phyloP scores from a whole-genome alignment of 2,888 invertebrate genomes.

The Microchrysa polita region DNA sequence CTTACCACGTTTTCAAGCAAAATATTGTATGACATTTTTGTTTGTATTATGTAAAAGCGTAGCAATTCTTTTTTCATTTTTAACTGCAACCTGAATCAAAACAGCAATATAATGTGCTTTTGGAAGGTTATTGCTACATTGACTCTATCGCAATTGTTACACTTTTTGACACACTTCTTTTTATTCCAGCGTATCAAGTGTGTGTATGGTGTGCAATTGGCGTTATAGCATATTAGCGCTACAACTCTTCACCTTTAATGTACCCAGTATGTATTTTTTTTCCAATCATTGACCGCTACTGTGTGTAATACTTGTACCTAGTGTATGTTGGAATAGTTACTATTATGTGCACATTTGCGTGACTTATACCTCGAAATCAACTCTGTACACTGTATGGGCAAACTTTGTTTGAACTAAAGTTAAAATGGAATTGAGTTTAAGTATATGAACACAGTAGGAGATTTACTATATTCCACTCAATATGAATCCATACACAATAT shows the following conservation, averaged over 20 bases:
- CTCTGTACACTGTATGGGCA: not conserved
- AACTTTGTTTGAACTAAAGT: not conserved
- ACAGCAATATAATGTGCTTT: no score
- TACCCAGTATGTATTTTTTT: no score
- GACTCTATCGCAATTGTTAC: not conserved
- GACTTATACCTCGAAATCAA: not conserved
- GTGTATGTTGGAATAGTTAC: not conserved
- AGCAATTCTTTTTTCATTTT: no score
- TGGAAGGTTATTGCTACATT: not conserved
- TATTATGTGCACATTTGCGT: not conserved
- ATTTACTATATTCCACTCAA: not conserved
- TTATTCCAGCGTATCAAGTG: not conserved
- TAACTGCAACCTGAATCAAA: no score
- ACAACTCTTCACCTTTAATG: not conserved
- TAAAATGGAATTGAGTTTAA: constrained; percentile 1
- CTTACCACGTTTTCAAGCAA: no score
- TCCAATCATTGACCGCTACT: constrained; percentile 3
- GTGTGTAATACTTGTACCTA: no score
- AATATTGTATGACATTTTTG: no score
- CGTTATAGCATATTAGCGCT: not conserved
- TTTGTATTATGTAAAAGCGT: no score
- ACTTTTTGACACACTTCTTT: constrained; percentile 5
- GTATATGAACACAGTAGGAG: not conserved
- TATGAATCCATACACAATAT: no score
- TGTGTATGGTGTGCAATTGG: not conserved